Conservation (phyloP, 2,797 vertebrate genomes). For the Lemur catta region DNA sequence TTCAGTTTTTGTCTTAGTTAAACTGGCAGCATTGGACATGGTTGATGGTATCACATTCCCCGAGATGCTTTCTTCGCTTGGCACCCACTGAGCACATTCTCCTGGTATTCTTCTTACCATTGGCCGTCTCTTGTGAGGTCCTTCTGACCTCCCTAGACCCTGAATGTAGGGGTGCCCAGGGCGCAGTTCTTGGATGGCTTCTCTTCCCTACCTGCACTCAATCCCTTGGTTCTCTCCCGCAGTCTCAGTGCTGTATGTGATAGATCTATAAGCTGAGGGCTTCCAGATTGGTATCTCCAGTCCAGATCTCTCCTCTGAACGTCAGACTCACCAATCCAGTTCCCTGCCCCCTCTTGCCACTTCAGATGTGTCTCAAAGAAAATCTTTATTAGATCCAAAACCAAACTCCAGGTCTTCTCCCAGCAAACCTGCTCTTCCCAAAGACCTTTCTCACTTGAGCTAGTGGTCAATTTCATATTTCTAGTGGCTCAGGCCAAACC, state of each 20-base stretch:
- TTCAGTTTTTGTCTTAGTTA: background rate
- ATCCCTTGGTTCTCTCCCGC: background rate
- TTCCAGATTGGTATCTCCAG: background rate
- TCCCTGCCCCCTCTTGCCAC: background rate
- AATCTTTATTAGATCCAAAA: background rate
- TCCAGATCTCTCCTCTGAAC: background rate
- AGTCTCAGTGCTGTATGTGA: background rate
- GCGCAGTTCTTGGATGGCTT: background rate
- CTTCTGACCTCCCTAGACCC: background rate
- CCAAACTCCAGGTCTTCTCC: background rate
- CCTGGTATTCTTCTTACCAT: background rate
- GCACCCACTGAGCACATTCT: background rate
- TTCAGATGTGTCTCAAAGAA: background rate
- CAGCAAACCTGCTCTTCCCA: background rate
- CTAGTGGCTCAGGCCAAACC: background rate
- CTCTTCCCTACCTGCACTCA: background rate
- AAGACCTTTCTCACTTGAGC: background rate
- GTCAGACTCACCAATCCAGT: background rate
- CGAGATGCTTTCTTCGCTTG: fast-evolving
- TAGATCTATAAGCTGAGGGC: background rate
- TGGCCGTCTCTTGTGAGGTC: background rate
- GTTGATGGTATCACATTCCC: background rate
- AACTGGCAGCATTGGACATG: background rate
- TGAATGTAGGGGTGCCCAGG: background rate
- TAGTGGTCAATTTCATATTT: background rate